Percentiles rank a stretch among this genome's conserved stretches.
Conservation (phyloP, 2,797 vertebrate genomes). For the Enteromius viviparus region DNA sequence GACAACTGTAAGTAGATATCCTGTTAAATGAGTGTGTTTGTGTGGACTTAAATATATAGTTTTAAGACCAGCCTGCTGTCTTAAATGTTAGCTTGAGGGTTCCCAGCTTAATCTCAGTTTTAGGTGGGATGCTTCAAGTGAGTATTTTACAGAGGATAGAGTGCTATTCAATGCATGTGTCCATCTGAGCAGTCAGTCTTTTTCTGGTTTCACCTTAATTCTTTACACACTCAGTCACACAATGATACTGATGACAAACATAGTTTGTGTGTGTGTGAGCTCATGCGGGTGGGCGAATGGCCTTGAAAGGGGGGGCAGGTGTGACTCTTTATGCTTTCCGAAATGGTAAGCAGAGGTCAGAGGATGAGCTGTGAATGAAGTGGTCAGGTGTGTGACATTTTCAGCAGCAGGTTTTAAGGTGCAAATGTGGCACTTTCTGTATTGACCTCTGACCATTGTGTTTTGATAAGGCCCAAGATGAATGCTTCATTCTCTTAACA, state of each 20-base stretch:
- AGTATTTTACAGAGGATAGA: slow-evolving; percentile 65
- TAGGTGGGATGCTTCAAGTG: slow-evolving; percentile 61
- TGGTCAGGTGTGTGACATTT: slow-evolving; percentile 33
- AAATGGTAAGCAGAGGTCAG: slow-evolving; percentile 56
- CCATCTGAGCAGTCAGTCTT: slow-evolving; percentile 8
- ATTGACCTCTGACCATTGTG: slow-evolving; percentile 20
- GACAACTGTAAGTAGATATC: slow-evolving; percentile 61
- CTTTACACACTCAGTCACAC: slow-evolving; percentile 20
- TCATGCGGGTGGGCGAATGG: slow-evolving; percentile 25
- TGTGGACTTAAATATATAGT: slow-evolving; percentile 7
- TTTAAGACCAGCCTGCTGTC: slow-evolving; percentile 56
- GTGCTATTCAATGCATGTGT: slow-evolving; percentile 45
- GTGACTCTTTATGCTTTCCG: slow-evolving; percentile 56
- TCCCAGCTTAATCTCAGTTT: slow-evolving; percentile 62
- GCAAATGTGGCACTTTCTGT: slow-evolving; percentile 55
- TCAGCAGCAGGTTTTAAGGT: slow-evolving; percentile 56
- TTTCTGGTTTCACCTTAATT: slow-evolving; percentile 39
- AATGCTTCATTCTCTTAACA: neutral
- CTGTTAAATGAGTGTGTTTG: neutral
- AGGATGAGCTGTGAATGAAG: slow-evolving; percentile 62
- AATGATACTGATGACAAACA: slow-evolving; percentile 51
- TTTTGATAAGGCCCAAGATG: neutral
- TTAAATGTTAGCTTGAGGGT: slow-evolving; percentile 47
- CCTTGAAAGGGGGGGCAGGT: slow-evolving; percentile 60
- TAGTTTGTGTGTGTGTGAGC: slow-evolving; percentile 35